Evolutionary conservation across 1,140 invertebrate species (phyloP).

Genomic region (Drosophila bocki): DNA sequence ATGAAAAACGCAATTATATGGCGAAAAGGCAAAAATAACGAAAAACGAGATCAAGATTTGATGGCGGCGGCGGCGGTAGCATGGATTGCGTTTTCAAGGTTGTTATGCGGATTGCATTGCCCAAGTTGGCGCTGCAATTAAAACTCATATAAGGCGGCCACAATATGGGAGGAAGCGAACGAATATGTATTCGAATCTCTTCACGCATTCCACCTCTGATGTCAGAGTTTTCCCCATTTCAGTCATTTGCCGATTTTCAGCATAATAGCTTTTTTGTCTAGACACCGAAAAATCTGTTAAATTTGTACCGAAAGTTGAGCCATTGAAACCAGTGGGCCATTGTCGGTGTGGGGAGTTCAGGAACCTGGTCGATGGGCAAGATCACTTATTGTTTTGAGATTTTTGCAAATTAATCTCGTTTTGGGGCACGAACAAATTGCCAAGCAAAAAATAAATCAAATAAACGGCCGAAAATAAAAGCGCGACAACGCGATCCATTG

Average conservation of each 20-base stretch:
- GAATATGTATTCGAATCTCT: conserved; percentile 7
- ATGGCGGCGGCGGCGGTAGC: conserved; percentile 20
- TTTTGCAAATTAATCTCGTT: conserved; percentile 19
- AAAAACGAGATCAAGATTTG: conserved; percentile 82
- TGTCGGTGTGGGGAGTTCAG: conserved; percentile 35
- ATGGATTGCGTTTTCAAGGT: conserved; percentile 78
- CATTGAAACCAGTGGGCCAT: conserved; percentile 71
- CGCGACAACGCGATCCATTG: conserved; percentile 59
- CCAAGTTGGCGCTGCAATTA: conserved; percentile 78
- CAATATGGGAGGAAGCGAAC: conserved; percentile 22
- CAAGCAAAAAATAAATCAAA: conserved; percentile 58
- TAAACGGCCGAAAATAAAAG: conserved; percentile 54
- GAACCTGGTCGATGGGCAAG: conserved; percentile 41
- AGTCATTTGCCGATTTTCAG: conserved; percentile 7
- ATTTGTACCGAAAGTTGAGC: conserved; percentile 70
- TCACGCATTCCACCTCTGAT: conserved; percentile 50
- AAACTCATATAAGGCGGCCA: conserved; percentile 69
- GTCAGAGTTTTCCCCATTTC: conserved; percentile 19
- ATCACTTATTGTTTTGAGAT: conserved; percentile 29
- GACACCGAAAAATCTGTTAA: conserved; percentile 21
- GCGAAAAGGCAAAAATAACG: conserved; percentile 48
- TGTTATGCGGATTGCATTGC: conserved; percentile 74
- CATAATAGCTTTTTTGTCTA: conserved; percentile 45
- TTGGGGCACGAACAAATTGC: conserved; percentile 41
- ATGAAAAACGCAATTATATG: conserved; percentile 66